Evolutionary conservation across 2,113 vertebrate genomes (phyloP).

Genomic region (Nettapus auritus): DNA sequence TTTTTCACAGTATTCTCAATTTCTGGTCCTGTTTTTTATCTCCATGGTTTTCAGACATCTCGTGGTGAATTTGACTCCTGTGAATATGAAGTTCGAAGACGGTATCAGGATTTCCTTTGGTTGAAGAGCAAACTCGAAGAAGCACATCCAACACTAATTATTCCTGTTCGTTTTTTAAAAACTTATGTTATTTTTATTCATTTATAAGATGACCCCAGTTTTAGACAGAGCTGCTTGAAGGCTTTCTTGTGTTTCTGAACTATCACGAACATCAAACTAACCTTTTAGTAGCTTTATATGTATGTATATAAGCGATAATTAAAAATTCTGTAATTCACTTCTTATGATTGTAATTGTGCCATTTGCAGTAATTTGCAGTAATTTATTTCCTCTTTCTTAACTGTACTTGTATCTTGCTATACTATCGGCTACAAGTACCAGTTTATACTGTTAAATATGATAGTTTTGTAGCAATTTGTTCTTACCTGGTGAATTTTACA

Average conservation of each 20-base stretch:
- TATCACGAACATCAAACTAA: not conserved
- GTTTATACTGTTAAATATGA: not conserved
- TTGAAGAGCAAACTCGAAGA: conserved; percentile 91
- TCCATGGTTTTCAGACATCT: conserved; percentile 84
- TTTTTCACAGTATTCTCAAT: conserved; percentile 14
- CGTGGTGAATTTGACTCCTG: conserved; percentile 93
- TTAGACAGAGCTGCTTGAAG: not conserved
- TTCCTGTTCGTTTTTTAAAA: conserved; percentile 84
- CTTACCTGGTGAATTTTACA: not conserved
- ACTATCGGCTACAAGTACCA: not conserved
- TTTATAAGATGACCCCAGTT: not conserved
- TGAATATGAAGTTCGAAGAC: conserved; percentile 91
- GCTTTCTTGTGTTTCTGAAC: conserved; percentile 7
- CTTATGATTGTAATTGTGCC: not conserved
- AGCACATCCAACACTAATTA: conserved; percentile 89
- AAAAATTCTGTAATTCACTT: not conserved
- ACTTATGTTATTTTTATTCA: not conserved
- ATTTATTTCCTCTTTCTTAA: not conserved
- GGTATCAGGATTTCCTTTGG: conserved; percentile 98
- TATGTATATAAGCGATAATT: not conserved
- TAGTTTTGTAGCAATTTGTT: not conserved
- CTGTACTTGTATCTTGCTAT: not conserved
- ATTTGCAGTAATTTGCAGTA: not conserved
- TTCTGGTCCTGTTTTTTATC: conserved; percentile 1
- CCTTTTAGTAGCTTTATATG: not conserved